Conservation (phyloP, 2,888 invertebrate genomes). For the Cryptosula pallasiana region DNA sequence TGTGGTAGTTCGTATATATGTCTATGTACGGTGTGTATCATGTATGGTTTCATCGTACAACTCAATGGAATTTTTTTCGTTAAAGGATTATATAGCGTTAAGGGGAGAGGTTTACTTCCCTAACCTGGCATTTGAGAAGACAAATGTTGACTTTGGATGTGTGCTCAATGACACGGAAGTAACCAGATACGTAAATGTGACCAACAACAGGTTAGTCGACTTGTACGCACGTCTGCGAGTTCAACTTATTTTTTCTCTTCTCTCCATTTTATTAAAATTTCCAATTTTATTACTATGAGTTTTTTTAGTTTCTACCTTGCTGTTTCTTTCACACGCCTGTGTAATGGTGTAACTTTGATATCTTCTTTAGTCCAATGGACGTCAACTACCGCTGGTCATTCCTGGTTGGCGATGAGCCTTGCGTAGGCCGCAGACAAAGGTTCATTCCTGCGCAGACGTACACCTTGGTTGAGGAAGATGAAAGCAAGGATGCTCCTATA, state of each 20-base stretch:
- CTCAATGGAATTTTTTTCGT: neutral
- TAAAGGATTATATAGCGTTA: conserved; percentile 63
- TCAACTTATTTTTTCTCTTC: no score
- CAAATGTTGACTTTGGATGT: conserved; percentile 62
- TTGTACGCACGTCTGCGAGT: no score
- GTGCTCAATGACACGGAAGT: conserved; percentile 57
- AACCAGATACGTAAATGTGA: conserved; percentile 55
- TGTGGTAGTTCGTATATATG: neutral
- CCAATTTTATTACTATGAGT: no score
- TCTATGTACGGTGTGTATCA: neutral
- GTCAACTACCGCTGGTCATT: conserved; percentile 56
- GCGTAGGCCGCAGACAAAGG: conserved; percentile 30
- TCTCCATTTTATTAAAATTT: no score
- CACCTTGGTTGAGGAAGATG: neutral
- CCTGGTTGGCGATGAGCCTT: conserved; percentile 44
- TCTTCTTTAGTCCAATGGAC: conserved; percentile 52
- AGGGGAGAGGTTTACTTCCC: conserved; percentile 66
- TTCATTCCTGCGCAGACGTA: conserved; percentile 21
- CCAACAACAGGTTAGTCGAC: conserved; percentile 54
- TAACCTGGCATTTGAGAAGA: conserved; percentile 60
- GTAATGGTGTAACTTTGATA: no score
- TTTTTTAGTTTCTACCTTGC: no score
- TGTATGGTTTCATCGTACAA: neutral
- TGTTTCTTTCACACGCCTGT: no score
- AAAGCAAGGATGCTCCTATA: neutral